Evolutionary conservation across 1,140 invertebrate genomes (phyloP), one percentile per base, ranked within the genome.

Genomic region (Caerostris darwini): DNA sequence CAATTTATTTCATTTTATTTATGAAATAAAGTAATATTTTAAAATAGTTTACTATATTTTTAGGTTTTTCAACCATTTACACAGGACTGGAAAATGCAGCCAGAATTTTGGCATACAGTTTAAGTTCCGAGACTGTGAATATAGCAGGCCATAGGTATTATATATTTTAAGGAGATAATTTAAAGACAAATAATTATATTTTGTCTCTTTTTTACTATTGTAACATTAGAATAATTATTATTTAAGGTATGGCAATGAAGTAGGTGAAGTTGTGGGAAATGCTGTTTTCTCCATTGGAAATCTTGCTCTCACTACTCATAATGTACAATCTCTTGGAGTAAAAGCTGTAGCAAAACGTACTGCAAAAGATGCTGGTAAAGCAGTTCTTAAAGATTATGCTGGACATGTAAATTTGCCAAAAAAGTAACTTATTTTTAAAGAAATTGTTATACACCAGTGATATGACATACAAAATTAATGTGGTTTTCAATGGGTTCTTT

Each of bases 111-210:
- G 97, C 97, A 7, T 96, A 95, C 81, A 97, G 96, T 95, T 95
- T 98, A 10, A 97, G 97, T 50, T 96, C 97, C 93, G 97, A 98
- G 95, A 98, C 97, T 5, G 97, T 98, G 3, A 96, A 97, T 94
- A 96, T 97, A 81, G 97, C 98, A 77, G 95, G 97, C 95, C 97
- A 98, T 95, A 97, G 97, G 97, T 97, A 96, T 96, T 3, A 85
- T n/a, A 57, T 58, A 14, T 56, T 67, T 67, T 85, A 7, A 17
- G 3, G 8, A 5, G 17, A 7, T 85, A 19, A 10, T 59, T 59
- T 10, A 58, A 19, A 58, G 2, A 10, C 14, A 58, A 58, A 3
- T n/a, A 12, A 56, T 56, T 85, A n/a, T 14, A 5, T 19, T 19
- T 58, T 56, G 10, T 0, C 10, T 85, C 3, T 14, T 53, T 2